Evolutionary conservation across 2,113 vertebrate genomes (phyloP).

Genomic region (Patagioenas fasciata): DNA sequence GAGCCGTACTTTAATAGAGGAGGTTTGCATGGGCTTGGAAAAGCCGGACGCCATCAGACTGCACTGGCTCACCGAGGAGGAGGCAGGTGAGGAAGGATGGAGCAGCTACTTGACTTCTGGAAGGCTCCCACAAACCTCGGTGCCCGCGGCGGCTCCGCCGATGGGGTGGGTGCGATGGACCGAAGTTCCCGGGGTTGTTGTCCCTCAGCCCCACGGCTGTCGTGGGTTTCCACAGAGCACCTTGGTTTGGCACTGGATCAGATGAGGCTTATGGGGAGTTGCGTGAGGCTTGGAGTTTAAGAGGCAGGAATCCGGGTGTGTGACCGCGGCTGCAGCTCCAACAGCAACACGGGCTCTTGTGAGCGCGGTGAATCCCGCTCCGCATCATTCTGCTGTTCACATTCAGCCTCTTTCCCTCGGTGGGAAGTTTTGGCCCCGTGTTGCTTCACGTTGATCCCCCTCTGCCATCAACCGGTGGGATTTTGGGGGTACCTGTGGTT

Average conservation of each 20-base stretch:
- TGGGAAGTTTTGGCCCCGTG: neutral
- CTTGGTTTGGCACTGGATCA: neutral
- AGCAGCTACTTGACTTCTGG: neutral
- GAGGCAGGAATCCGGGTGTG: neutral
- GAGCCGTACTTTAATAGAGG: neutral
- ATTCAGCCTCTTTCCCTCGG: accelerated
- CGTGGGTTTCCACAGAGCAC: accelerated
- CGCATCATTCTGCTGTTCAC: neutral
- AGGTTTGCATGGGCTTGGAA: neutral
- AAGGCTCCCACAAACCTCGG: neutral
- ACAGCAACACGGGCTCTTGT: neutral
- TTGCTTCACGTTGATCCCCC: neutral
- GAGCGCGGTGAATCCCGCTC: neutral
- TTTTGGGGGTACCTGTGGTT: neutral
- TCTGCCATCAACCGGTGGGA: neutral
- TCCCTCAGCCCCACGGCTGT: neutral
- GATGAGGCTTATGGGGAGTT: neutral
- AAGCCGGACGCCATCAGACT: accelerated
- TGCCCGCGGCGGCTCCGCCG: accelerated
- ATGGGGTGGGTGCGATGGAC: accelerated
- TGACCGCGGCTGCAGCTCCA: neutral
- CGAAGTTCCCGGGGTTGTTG: accelerated
- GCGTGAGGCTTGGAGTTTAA: neutral
- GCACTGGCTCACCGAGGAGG: neutral
- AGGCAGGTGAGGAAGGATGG: neutral